Evolutionary conservation across 2,888 invertebrate species (phyloP), one percentile per base, ranked within the genome.

Genomic region (Drosophila leonis): DNA sequence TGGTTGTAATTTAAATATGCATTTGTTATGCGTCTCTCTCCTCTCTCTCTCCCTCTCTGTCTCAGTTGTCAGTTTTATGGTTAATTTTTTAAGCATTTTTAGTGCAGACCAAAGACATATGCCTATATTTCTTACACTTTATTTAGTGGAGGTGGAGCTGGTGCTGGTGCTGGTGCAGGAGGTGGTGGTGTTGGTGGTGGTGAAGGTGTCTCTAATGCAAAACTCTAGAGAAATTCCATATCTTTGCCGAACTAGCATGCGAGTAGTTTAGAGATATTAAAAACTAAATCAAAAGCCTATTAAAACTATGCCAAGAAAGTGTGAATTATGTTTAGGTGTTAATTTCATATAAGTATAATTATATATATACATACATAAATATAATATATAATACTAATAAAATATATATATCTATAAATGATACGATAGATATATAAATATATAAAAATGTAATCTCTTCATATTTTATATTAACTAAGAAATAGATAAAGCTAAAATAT

Each of bases 1-100:
- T 83, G 82, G 72, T 42, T 48, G 64, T 76, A 66, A 74, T 74
- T 83, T 81, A 78, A 83, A 83, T 76, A 79, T 83, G 79, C 72
- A 86, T 84, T 89, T 78, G 70, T 69, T 72, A 68, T 85, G 48
- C 55, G 39, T 48, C 29, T 46, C 20, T 31, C 37, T 18, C 37
- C 18, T 35, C 56, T 33, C 24, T 20, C 29, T 13, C 29, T 20
- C 18, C 15, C 31, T 24, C 10, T 44, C 42, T 15, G 13, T 8
- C 41, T 51, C 31, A 35, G 27, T 57, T 76, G 64, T 46, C 52
- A 39, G 39, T 59, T 66, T 72, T 44, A 59, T 65, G 57, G 35
- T 10, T 31, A 42, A 64, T 33, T 29, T 63, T 39, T 57, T 31
- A 20, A 48, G 1, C 61, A 61, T 39, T 33, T 49, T 49, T 33